A percentile compares a stretch with the other conserved stretches of the same genome.
Conservation (phyloP, 2,797 vertebrate species). For the Fundulus diaphanus region DNA sequence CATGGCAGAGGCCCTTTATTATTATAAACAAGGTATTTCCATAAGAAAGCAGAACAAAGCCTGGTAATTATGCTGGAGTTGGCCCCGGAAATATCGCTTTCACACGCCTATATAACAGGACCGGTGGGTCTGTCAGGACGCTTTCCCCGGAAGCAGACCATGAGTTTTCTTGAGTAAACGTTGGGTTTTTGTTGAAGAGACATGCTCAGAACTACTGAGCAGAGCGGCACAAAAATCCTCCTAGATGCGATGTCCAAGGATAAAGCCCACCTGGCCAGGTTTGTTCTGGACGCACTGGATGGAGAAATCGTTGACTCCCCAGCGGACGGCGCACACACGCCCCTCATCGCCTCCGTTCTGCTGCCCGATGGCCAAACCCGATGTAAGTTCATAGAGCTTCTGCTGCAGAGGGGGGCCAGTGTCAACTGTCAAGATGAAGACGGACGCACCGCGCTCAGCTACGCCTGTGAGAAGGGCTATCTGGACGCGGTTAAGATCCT, state of each 20-base stretch:
- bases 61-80: conserved; percentile 64
- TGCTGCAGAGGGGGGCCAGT: conserved; percentile 74
- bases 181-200: not conserved
- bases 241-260: conserved; percentile 80
- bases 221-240: conserved; percentile 71
- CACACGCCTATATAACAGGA: conserved; percentile 50
- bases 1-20: conserved; percentile 46
- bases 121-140: conserved; percentile 25
- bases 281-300: conserved; percentile 79
- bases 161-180: not conserved
- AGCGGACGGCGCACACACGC: conserved; percentile 70
- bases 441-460: conserved; percentile 77
- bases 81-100: conserved; percentile 64
- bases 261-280: conserved; percentile 78
- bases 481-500: conserved; percentile 77
- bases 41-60: conserved; percentile 72
- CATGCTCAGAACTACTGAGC: conserved; percentile 65
- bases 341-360: conserved; percentile 75
- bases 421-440: conserved; percentile 72
- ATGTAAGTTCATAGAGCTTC: conserved; percentile 73
- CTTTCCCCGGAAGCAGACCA: conserved; percentile 9
- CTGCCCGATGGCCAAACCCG: conserved; percentile 62
- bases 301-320: conserved; percentile 74
- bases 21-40: conserved; percentile 67
- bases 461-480: conserved; percentile 77